These are phyloP conservation scores for Lichenostomus cassidix DNA, from an alignment of 2,113 vertebrate species.

Conservation along the genomic window DNA sequence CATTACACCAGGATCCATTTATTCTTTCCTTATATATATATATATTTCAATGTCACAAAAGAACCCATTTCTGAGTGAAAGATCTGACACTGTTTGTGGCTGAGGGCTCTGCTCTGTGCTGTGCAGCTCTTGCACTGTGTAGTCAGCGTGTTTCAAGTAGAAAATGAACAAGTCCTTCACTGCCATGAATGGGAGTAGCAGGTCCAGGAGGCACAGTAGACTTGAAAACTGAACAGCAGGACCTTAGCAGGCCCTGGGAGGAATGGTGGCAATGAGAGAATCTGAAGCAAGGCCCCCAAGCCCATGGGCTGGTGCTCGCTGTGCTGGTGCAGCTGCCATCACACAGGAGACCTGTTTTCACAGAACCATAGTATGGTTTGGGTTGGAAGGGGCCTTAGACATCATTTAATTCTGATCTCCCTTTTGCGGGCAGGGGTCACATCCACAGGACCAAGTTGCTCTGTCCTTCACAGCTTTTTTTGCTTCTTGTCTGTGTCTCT, in stretches of 20 bases:
- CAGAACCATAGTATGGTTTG: neutral
- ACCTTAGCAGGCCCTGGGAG: neutral
- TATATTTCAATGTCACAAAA: neutral
- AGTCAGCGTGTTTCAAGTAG: neutral
- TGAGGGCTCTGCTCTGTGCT: neutral
- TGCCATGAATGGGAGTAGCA: neutral
- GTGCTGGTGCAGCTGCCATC: neutral
- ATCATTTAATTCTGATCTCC: neutral
- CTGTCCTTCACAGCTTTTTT: neutral
- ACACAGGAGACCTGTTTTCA: neutral
- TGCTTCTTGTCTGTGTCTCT: neutral
- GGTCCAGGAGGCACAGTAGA: neutral
- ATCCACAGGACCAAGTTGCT: neutral
- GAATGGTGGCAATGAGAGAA: neutral
- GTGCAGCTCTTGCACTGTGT: neutral
- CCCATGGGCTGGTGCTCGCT: rapidly evolving
- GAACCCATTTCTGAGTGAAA: neutral
- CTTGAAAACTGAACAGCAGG: neutral
- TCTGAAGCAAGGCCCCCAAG: neutral
- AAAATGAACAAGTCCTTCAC: neutral
- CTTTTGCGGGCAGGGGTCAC: neutral
- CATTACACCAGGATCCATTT: slow-evolving; percentile 1
- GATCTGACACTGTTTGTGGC: neutral
- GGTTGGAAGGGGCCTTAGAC: neutral
- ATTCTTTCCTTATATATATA: neutral